phyloP scores from a whole-genome alignment of 2,797 vertebrate species.

The Halcyon badia region DNA sequence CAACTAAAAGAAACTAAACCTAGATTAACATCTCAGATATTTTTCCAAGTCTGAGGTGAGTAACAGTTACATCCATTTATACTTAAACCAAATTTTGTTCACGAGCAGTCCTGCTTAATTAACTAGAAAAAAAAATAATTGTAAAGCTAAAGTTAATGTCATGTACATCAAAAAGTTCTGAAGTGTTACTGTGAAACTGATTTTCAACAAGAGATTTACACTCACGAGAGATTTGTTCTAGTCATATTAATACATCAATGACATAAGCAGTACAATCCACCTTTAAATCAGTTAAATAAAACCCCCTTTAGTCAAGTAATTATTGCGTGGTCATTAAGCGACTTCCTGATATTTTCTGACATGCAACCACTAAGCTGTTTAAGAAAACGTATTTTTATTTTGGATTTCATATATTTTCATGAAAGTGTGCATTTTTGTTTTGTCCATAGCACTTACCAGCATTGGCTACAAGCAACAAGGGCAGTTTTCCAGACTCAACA shows the following conservation, averaged over 20 bases:
- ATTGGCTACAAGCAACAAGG: conserved; percentile 92
- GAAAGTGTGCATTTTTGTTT: neutral
- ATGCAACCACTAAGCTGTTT: neutral
- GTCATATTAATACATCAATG: neutral
- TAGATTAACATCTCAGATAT: neutral
- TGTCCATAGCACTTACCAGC: conserved; percentile 84
- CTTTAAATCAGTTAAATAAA: neutral
- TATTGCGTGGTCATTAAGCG: neutral
- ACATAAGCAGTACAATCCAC: neutral
- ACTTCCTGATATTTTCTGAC: neutral
- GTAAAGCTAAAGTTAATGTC: neutral
- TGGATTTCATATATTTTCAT: neutral
- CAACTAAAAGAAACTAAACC: neutral
- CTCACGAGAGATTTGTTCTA: neutral
- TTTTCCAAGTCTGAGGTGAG: neutral
- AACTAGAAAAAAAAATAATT: neutral
- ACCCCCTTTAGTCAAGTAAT: neutral
- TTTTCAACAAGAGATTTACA: neutral
- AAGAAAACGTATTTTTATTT: neutral
- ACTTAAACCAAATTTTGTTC: neutral
- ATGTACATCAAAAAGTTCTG: neutral
- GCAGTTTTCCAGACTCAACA: conserved; percentile 88
- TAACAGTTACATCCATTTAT: neutral
- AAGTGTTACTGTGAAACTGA: neutral
- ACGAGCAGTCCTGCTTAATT: neutral